Percentiles rank a stretch among this genome's conserved stretches.
Evolutionary conservation across 2,888 invertebrate genomes (phyloP).

Genomic region (Capitulum mitella): DNA sequence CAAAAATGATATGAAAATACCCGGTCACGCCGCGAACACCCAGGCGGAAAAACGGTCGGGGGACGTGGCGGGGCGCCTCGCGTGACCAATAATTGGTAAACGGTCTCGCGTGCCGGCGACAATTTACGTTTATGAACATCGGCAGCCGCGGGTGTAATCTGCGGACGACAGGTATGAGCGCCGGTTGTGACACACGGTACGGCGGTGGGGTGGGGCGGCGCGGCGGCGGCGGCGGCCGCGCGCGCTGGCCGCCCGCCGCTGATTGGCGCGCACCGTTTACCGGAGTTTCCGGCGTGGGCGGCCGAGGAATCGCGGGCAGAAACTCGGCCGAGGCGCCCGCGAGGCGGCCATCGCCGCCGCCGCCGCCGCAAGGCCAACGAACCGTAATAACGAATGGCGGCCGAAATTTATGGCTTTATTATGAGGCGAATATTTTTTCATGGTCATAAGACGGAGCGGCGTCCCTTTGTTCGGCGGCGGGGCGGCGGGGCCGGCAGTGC

Average conservation of each 20-base stretch:
- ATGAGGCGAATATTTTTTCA: constrained; percentile 21
- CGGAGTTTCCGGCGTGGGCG: no score
- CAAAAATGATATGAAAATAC: constrained; percentile 20
- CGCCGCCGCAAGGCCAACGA: neutral
- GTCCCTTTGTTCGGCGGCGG: neutral
- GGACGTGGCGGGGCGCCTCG: neutral
- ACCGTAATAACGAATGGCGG: neutral
- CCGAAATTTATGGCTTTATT: constrained; percentile 18
- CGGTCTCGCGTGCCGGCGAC: constrained; percentile 7
- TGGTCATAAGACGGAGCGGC: neutral
- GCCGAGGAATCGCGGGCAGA: no score
- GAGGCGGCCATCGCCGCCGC: neutral
- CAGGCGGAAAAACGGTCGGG: neutral
- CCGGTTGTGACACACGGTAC: neutral
- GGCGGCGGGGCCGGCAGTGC: neutral
- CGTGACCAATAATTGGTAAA: constrained; percentile 25
- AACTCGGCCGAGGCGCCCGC: neutral
- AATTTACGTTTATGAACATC: constrained; percentile 14
- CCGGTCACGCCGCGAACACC: neutral
- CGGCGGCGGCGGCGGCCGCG: neutral
- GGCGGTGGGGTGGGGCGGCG: no score
- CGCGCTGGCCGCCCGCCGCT: neutral
- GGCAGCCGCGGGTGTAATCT: neutral
- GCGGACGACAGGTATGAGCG: neutral
- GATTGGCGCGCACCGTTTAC: no score